Evolutionary conservation across 92 coral and sea anemone species (phyloP), one percentile per base, ranked within the genome.

Genomic region (Anthopleura xanthogrammica): DNA sequence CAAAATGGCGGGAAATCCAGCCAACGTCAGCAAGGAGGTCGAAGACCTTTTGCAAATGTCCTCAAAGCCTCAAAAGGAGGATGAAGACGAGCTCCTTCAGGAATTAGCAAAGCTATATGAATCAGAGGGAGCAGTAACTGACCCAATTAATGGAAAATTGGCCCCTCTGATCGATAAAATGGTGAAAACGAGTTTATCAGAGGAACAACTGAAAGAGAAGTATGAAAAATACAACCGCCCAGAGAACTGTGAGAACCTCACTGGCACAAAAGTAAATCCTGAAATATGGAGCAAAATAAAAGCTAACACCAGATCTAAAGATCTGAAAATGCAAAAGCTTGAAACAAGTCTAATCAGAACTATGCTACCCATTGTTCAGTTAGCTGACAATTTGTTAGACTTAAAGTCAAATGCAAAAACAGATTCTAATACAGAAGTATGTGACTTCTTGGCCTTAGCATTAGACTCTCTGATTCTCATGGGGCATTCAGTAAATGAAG

Each of bases 281-380:
- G 91, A 88, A 73, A 83, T 88, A 50, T 83, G 88, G 86, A 75
- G 82, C 64, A 83, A 88, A 74, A 36, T 88, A 17, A 57, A 54
- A 42, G 16, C 88, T 5, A 68, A 83, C 55, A 84, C 88, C 13
- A 73, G 85, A 22, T 88, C 87, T 23, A 52, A 79, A n/a, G 87
- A 87, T 52, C 77, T 83, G 4, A 65, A 74, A 78, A 87, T 83
- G 90, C 90, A 81, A 54, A 87, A 87, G 65, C 73, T 87, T 41
- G 87, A 78, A 82, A 60, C 81, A 65, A 77, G 80, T 75, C 64
- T 84, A 24, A 79, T 88, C 41, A 84, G 80, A 79, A 77, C 76
- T 48, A 84, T 84, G 88, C 66, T 84, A 2, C 85, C 88, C 16
- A 79, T 88, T 41, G 72, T 84, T 41, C 77, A 73, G 23, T 50